phyloP scores from a whole-genome alignment of 2,888 invertebrate genomes.

The Herminia tarsipennalis region DNA sequence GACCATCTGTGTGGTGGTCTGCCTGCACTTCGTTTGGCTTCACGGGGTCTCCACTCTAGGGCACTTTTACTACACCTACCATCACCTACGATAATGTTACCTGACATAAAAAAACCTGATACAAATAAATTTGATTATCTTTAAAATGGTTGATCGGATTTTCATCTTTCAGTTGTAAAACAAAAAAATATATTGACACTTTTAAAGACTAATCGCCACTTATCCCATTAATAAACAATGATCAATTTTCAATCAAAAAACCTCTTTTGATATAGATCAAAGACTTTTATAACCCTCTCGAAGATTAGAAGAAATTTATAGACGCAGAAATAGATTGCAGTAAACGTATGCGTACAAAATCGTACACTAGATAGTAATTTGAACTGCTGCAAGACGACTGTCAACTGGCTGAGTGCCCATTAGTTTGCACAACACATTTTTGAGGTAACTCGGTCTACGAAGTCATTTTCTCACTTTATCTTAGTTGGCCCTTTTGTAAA shows the following conservation, averaged over 20 bases:
- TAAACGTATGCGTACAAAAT: constrained; percentile 29
- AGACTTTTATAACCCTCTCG: background rate
- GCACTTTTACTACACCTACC: no score
- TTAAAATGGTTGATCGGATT: no score
- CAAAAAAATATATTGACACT: no score
- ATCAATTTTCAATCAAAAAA: background rate
- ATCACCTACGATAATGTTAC: no score
- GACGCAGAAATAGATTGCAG: constrained; percentile 23
- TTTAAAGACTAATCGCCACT: background rate
- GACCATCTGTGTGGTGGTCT: no score
- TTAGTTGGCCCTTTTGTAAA: background rate
- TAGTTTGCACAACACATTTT: constrained; percentile 40
- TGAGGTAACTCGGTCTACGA: constrained; percentile 23
- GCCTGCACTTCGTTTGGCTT: no score
- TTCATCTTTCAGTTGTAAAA: no score
- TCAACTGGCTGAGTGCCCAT: constrained; percentile 54
- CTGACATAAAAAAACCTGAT: no score
- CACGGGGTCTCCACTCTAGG: no score
- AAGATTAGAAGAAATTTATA: constrained; percentile 15
- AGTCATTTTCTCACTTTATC: constrained; percentile 12
- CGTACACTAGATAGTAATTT: constrained; percentile 35
- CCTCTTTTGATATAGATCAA: constrained; percentile 1
- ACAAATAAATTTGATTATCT: no score
- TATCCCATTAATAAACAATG: background rate
- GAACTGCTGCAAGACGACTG: constrained; percentile 44